These are phyloP conservation scores for Temnopleurus reevesii DNA, from an alignment of 53 echinoderm and acorn worm species.

Conservation along the genomic window DNA sequence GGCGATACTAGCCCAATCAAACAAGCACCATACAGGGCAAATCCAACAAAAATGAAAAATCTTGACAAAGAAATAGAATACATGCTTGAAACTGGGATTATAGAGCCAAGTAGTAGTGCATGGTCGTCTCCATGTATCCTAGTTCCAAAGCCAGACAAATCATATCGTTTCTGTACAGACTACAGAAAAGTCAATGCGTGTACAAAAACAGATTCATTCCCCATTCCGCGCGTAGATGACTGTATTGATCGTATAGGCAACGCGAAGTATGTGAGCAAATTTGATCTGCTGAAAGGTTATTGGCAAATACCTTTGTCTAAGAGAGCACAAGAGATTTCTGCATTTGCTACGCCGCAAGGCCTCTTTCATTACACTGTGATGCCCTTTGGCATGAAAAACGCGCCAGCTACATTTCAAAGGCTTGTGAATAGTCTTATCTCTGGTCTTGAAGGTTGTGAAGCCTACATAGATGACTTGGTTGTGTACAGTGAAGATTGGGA, in stretches of 20 bases:
- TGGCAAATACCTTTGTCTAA: neutral
- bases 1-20: too few species aligned
- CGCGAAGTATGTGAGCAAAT: neutral
- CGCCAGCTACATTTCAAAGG: constrained; percentile 31
- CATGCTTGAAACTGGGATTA: too few species aligned
- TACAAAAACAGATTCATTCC: constrained; percentile 60
- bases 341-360: neutral
- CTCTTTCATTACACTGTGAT: neutral
- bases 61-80: too few species aligned
- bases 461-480: constrained; percentile 65
- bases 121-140: constrained; percentile 68
- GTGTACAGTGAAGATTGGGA: constrained; percentile 34
- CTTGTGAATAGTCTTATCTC: constrained; percentile 40
- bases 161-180: constrained; percentile 62
- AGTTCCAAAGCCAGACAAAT: constrained; percentile 57
- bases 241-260: neutral
- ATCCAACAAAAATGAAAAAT: too few species aligned
- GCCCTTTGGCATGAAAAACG: constrained; percentile 9
- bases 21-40: too few species aligned
- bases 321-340: neutral
- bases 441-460: constrained; percentile 29
- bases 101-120: constrained; percentile 60
- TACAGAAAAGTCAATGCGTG: constrained; percentile 70
- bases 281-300: neutral
- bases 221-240: constrained; percentile 21